Evolutionary conservation across 2,797 vertebrate species (phyloP).

Genomic region (Bovichtus variegatus): DNA sequence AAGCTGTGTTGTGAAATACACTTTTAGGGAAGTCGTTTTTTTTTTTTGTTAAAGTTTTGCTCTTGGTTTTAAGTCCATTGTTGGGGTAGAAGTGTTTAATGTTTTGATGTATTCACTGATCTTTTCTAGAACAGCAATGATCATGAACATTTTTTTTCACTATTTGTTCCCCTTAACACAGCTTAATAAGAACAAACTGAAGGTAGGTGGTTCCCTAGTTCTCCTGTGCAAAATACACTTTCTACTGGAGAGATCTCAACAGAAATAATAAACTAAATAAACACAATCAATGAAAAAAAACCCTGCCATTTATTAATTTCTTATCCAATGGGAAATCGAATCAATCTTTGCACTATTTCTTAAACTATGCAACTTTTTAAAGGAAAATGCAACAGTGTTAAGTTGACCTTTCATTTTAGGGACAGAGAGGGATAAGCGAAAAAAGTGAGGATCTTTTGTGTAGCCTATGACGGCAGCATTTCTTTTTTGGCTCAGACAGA

Average conservation of each 20-base stretch:
- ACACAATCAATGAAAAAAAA: slow-evolving; percentile 66
- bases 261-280: slow-evolving; percentile 27
- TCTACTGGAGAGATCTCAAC: neutral
- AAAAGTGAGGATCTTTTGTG: slow-evolving; percentile 32
- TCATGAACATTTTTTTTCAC: neutral
- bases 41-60: too few relatives aligned
- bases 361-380: slow-evolving; percentile 46
- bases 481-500: slow-evolving; percentile 51
- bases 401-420: slow-evolving; percentile 54
- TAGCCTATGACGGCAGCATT: slow-evolving; percentile 42
- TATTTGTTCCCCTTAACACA: neutral
- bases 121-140: neutral
- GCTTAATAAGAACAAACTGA: neutral
- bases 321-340: slow-evolving; percentile 60
- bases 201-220: neutral
- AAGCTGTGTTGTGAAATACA: neutral
- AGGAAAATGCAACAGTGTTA: slow-evolving; percentile 59
- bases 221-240: neutral
- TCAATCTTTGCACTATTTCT: slow-evolving; percentile 58
- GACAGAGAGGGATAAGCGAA: slow-evolving; percentile 36
- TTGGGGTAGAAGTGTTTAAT: neutral
- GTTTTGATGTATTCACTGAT: neutral
- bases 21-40: neutral
- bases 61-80: neutral
- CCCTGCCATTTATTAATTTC: slow-evolving; percentile 77